Evolutionary conservation across 2,888 invertebrate genomes (phyloP), one percentile per base, ranked within the genome.

Genomic region (Geotrupes spiniger): DNA sequence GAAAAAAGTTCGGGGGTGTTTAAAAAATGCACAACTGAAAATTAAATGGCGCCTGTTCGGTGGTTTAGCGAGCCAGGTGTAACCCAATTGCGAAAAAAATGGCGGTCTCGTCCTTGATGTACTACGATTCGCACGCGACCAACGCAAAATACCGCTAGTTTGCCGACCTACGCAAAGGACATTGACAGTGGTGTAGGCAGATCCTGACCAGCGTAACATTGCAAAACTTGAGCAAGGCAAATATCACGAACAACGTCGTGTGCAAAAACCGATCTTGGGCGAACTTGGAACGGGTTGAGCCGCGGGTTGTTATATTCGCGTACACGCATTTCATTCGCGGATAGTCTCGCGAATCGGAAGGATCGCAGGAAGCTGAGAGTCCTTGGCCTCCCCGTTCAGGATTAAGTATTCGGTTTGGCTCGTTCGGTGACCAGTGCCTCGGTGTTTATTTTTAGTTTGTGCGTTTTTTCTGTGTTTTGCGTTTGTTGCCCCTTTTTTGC

Each of bases 131-230:
- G 41, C 50, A 41, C 44, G 42, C 42, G 42, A 61, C 62, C 63
- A 59, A 54, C 45, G 51, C 65, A 58, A 65, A 68, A 65, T 69
- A 66, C 69, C 66, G 69, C 63, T 68, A 65, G 58, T 56, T 49
- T 58, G 53, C 62, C 69, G 69, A 71, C 70, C 72, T 70, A 65
- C 64, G 65, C 54, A 68, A 70, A 71, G 71, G 69, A 70, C 69
- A 67, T 68, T 68, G 69, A 65, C 70, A 64, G 66, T 69, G 66
- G 58, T 57, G 60, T 58, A 58, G 63, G 50, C 43, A 28, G 62
- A 61, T 64, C 66, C 61, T 64, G 71, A 72, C 73, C 68, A 63
- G 63, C 66, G 61, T 70, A 73, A 73, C 65, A 66, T 71, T 68
- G 70, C 71, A 62, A 70, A 70, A 67, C 66, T 62, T 65, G 63